Evolutionary conservation across 1,140 invertebrate genomes (phyloP), one percentile per base, ranked within the genome.

Genomic region (Brachionus asplanchnoidis): DNA sequence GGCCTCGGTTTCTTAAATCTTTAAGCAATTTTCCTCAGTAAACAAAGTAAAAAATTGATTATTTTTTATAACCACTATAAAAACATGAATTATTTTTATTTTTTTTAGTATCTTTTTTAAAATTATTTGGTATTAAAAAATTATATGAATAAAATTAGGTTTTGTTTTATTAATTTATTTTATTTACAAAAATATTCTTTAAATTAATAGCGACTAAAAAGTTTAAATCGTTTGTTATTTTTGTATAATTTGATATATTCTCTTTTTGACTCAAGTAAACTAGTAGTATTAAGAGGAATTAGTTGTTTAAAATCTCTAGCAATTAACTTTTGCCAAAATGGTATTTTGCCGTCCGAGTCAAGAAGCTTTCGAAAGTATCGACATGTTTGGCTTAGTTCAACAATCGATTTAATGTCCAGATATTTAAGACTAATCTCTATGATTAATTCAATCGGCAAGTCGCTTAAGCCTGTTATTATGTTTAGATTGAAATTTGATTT

Each of bases 371-470:
- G 5, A 77, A 77, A 77, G 50, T 50, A 77, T 14, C 26, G 11
- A 26, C 73, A 77, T 50, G 73, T 77, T 77, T 77, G 73, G 42
- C 40, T 77, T 12, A 77, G 32, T 26, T 32, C 17, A 46, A 77
- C 42, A 23, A 77, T 77, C 11, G 73, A 77, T 36, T 53, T 50
- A 36, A 77, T 77, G 46, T 77, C 44, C 44, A 77, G 23, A 77
- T 77, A 77, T 14, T 50, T 77, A 8, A 77, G n/a, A 77, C 73
- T 50, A 50, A 77, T 11, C n/a, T 77, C 20, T 14, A 50, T 26
- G 23, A 77, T 77, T 28, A 77, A 77, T 23, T 77, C 73, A 50
- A 50, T 77, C 28, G 73, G 73, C 73, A 77, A 77, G 46, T 77
- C 73, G 42, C 42, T 77, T 23, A 77, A 28, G 23, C 73, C 73